These are phyloP conservation scores for Embidobia sp. DNA, from an alignment of 2,888 invertebrate genomes.

Conservation along the genomic window DNA sequence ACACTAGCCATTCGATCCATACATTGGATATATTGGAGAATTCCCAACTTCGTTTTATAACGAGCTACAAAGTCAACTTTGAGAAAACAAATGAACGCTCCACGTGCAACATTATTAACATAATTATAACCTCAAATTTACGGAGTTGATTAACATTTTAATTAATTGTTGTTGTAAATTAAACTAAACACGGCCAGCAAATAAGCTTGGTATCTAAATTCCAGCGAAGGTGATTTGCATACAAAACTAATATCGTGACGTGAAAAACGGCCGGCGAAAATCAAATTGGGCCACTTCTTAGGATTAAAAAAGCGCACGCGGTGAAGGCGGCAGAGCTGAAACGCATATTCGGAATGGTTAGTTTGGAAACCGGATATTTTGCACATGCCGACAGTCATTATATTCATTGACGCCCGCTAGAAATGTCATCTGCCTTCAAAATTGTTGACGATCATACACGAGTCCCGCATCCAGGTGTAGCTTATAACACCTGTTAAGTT, in stretches of 20 bases:
- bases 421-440: slow-evolving; percentile 52
- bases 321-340: too few species aligned
- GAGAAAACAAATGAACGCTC: too few species aligned
- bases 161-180: too few species aligned
- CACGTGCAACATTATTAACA: too few species aligned
- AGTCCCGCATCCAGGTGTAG: slow-evolving; percentile 64
- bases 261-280: not conserved
- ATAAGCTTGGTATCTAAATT: too few species aligned
- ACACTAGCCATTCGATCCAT: too few species aligned
- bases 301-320: not conserved
- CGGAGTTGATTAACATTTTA: too few species aligned
- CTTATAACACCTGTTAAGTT: slow-evolving; percentile 64
- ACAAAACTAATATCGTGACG: not conserved
- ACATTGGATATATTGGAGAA: too few species aligned
- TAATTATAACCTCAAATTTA: too few species aligned
- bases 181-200: too few species aligned
- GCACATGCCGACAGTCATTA: slow-evolving; percentile 41
- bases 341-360: slow-evolving; percentile 3
- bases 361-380: slow-evolving; percentile 43
- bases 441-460: slow-evolving; percentile 42
- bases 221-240: too few species aligned
- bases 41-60: not conserved
- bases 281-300: slow-evolving; percentile 12
- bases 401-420: slow-evolving; percentile 19
- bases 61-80: too few species aligned